These are phyloP conservation scores for Pseudopipra pipra DNA, from an alignment of 2,113 vertebrate species.

Conservation along the genomic window DNA sequence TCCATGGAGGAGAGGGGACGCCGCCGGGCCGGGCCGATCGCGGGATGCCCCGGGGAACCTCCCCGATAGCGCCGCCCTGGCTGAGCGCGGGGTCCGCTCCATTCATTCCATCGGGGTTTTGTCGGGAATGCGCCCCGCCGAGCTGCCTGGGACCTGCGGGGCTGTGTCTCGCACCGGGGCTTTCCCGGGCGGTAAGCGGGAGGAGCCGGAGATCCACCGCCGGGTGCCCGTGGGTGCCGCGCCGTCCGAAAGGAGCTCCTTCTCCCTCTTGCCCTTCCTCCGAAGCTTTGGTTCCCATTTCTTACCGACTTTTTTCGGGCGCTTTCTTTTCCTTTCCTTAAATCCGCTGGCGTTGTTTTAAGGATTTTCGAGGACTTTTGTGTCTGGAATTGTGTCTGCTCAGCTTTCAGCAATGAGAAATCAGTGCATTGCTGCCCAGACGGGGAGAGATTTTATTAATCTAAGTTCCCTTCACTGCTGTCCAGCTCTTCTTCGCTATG, in stretches of 20 bases:
- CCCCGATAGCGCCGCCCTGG: background rate
- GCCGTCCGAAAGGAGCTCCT: no score
- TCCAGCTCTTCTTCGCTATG: rapidly evolving
- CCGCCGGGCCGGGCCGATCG: background rate
- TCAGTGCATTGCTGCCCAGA: rapidly evolving
- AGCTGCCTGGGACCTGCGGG: background rate
- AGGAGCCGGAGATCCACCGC: background rate
- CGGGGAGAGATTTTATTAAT: background rate
- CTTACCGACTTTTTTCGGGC: background rate
- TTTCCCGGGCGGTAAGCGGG: background rate
- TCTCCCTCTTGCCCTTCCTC: background rate
- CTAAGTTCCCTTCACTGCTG: rapidly evolving
- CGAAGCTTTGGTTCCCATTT: background rate
- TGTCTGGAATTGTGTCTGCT: background rate
- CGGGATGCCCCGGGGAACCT: background rate
- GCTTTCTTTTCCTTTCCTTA: rapidly evolving
- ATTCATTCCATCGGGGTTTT: background rate
- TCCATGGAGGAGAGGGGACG: background rate
- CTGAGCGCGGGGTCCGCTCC: background rate
- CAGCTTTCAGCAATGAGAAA: background rate
- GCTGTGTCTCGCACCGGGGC: background rate
- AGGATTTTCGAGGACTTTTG: background rate
- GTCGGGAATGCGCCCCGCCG: rapidly evolving
- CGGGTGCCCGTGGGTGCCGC: rapidly evolving
- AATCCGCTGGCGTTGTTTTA: background rate